Base-by-base conservation (phyloP, 2,888 invertebrate genomes). In the Elmis aenea region DNA sequence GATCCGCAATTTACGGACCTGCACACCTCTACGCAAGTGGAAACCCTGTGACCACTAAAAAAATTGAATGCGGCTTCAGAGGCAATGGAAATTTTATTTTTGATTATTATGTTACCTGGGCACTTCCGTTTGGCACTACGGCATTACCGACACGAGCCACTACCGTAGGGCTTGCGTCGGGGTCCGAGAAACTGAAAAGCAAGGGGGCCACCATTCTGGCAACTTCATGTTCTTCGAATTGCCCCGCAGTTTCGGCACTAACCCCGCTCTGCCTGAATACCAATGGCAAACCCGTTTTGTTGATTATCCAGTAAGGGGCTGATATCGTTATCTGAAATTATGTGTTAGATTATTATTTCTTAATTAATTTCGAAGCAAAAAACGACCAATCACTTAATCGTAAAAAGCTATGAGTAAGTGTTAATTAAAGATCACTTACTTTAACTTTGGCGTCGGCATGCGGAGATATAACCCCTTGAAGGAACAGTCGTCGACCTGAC, bases 201-300 rank as follows among this genome's bases (percentile, higher is more conserved):
- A 97, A 74, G 4, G 97, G 97, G 30, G 87, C 81, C 33, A 93
- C 84, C 77, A 91, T 88, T 50, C 95, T 76, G 6, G 94, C 96
- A 53, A 84, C 77, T 72, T 99, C 97, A 65, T 97, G 92, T 66
- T 97, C 97, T 38, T 83, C 83, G 64, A 86, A 89, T 70, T 96
- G 96, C 2, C 95, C 96, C 4, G 89, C 86, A 45, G 86, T 83
- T 55, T 83, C 85, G 13, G 70, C 62, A 6, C 77, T 75, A 8
- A 81, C 79, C 1, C 89, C 88, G 64, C 91, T 93, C 68, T 96
- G 95, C 51, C 85, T 81, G 35, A 95, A 93, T 33, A 99, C 85
- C 42, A 99, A 71, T n/a, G 97, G 96, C 42, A 99, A 71, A 0
- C 96, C 96, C 3, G 94, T 88, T 67, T 89, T 88, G 72, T 99